Evolutionary conservation across 1,140 invertebrate species (phyloP).

Genomic region (Polypedilum vanderplanki): DNA sequence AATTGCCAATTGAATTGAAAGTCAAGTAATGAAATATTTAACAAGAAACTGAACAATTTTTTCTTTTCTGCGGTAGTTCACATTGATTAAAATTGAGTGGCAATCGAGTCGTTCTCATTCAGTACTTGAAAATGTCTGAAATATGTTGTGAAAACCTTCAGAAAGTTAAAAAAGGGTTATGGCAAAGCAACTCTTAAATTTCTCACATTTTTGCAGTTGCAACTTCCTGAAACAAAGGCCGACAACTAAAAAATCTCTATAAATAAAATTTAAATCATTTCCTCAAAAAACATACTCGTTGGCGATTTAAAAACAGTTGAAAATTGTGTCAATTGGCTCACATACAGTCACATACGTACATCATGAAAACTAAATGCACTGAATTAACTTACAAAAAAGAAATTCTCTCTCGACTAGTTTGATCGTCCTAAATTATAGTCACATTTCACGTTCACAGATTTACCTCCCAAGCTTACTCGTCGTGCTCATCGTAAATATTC

Average conservation of each 20-base stretch:
- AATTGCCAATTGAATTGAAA: not conserved
- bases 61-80: no score
- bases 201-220: no score
- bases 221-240: not conserved
- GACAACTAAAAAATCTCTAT: not conserved
- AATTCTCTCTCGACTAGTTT: no score
- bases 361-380: not conserved
- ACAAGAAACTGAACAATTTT: no score
- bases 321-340: slow-evolving; percentile 17
- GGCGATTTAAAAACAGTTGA: not conserved
- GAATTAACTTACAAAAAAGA: not conserved
- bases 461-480: not conserved
- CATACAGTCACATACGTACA: not conserved
- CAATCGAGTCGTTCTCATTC: no score
- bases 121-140: no score
- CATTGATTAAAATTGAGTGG: no score
- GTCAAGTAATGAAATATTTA: not conserved
- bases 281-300: not conserved
- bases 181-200: no score
- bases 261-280: slow-evolving; percentile 7
- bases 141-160: no score
- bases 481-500: not conserved
- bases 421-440: no score
- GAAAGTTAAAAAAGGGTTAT: no score
- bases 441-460: no score